Evolutionary conservation across 2,797 vertebrate genomes (phyloP), one percentile per base, ranked within the genome.

Genomic region (Sebastiscus tertius): DNA sequence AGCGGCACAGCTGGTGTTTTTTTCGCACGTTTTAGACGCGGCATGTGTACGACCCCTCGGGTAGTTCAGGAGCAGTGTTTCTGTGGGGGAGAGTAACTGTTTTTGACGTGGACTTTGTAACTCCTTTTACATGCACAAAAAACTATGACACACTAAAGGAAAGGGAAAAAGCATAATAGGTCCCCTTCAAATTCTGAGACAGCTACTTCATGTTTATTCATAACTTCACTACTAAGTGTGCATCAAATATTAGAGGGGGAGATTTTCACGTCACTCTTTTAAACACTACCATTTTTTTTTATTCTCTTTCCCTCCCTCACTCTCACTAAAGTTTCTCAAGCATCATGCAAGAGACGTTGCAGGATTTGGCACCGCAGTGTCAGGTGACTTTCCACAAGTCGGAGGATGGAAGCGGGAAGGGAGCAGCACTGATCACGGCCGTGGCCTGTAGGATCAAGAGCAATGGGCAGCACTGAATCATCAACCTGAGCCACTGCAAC

Each of bases 321-420:
- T 77, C n/a, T 3, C n/a, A 27, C 42, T 66, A 1, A 72, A 99
- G 98, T 93, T 99, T 99, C 93, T 97, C 97, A 64, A 93, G 89
- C 34, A 60, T 98, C 75, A 95, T 99, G 97, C 96, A 95, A 0
- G 95, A 97, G 75, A 99, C 97, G 0, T 92, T 99, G 83, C 95
- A 93, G 85, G 95, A 96, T 78, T 77, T 99, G 94, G 96, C 98
- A 0, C 98, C 98, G 0, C 94, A 96, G 84, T 99, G 98, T 2
- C 94, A 97, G 1, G 98, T 99, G 89, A 96, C 95, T 13, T 98
- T 99, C 89, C 90, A 98, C 71, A 97, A 97, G 90, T 99, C 98
- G 0, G 98, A 99, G 82, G 98, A 99, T 0, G 98, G 98, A 85
- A 99, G 98, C 0, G 98, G 98, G 39, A 99, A 99, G 67, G 98